Evolutionary conservation across 2,113 vertebrate genomes (phyloP).

Genomic region (Leuciscus idus): DNA sequence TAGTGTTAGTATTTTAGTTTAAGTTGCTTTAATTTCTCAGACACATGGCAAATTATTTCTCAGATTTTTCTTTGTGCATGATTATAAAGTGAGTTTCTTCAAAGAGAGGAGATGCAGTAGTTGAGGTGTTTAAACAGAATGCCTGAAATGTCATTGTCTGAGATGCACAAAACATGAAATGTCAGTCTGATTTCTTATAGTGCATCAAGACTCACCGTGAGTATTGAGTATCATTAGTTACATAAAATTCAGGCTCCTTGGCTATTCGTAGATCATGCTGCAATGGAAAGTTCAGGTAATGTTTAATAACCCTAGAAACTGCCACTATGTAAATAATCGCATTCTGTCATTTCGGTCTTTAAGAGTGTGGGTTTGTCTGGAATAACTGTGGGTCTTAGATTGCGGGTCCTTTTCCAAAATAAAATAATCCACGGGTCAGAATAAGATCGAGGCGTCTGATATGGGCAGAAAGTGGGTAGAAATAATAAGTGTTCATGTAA

Average conservation of each 20-base stretch:
- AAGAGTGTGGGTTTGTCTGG: constrained; percentile 10
- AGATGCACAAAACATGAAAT: neutral
- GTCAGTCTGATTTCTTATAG: neutral
- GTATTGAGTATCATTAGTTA: neutral
- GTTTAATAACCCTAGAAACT: constrained; percentile 34
- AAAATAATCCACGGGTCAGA: neutral
- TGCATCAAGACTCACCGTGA: neutral
- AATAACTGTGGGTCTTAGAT: neutral
- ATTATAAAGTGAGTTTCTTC: neutral
- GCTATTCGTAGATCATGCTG: constrained; percentile 11
- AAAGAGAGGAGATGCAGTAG: neutral
- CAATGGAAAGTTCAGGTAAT: constrained; percentile 39
- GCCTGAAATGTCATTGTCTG: neutral
- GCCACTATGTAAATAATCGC: constrained; percentile 6
- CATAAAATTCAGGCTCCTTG: neutral
- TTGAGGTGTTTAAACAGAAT: neutral
- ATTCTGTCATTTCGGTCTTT: constrained; percentile 6
- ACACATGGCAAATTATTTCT: neutral
- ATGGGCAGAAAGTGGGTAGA: neutral
- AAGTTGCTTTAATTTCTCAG: neutral
- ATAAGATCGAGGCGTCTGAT: neutral
- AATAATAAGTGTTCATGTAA: neutral
- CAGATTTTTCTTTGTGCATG: neutral
- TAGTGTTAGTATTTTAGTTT: neutral
- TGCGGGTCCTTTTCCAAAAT: neutral